Evolutionary conservation across 2,888 invertebrate genomes (phyloP), one percentile per base, ranked within the genome.

Genomic region (Drosophila formosana): DNA sequence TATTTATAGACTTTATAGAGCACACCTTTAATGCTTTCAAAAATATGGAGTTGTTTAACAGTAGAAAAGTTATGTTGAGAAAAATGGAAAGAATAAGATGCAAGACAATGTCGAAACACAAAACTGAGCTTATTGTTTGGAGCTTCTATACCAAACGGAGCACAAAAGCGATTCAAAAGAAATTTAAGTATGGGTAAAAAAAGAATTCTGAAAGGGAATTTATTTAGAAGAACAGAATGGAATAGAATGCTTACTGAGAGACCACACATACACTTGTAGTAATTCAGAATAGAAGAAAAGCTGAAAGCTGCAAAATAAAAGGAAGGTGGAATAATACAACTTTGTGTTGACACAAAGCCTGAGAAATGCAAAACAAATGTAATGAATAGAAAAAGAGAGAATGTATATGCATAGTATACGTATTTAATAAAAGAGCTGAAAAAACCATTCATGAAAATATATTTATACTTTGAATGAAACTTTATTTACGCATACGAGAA

Each of bases 131-230:
- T 73, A 87, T 87, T 84, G 84, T 84, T 84, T 65, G 62, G 39
- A 53, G 63, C 67, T 67, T 84, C 80, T 80, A 87, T 82, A 66
- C 67, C 63, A 65, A 67, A 63, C 69, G 58, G 67, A 66, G 62
- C 67, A 87, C 80, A 84, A 87, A 80, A 69, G 76, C 78, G 52
- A 56, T 70, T 78, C 74, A 84, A 87, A 84, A 70, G 69, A 69
- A 82, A 75, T 75, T 75, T 72, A 64, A 78, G 76, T 62, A 72
- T 67, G 55, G 63, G 41, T 66, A 62, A 74, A 61, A 72, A 72
- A 72, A 76, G 64, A 53, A 39, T 26, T 13, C 62, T 66, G 64
- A 85, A 82, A 74, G 73, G 71, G 68, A 73, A 68, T 71, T 75
- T 51, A 57, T 71, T 75, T 51, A 60, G 53, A 65, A 60, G 41